Evolutionary conservation across 1,140 invertebrate species (phyloP).

Genomic region (Wiebesia pumilae): DNA sequence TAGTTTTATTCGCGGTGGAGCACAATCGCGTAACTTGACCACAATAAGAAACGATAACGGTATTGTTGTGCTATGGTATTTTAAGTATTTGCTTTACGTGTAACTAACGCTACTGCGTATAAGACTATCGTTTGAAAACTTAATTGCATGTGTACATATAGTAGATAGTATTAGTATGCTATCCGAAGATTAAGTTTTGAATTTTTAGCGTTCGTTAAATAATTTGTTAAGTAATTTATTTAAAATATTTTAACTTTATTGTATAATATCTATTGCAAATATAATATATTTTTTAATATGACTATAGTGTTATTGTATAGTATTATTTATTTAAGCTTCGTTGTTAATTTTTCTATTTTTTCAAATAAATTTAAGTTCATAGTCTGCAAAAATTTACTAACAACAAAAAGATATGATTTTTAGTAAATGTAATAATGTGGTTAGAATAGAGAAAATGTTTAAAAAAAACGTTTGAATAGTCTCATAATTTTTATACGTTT

Average conservation of each 20-base stretch:
- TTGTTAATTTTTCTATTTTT: too few species aligned
- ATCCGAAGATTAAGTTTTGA: neutral
- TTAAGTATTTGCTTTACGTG: conserved; percentile 1
- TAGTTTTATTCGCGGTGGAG: neutral
- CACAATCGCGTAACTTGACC: neutral
- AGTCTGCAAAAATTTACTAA: too few species aligned
- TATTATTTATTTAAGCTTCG: too few species aligned
- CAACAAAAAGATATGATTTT: too few species aligned
- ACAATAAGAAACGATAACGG: conserved; percentile 10
- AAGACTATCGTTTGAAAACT: neutral
- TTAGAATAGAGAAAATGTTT: too few species aligned
- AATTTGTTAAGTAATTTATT: neutral
- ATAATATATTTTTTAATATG: too few species aligned
- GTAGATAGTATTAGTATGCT: neutral
- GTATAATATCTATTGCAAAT: neutral
- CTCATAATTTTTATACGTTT: too few species aligned
- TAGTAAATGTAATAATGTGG: too few species aligned
- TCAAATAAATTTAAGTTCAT: too few species aligned
- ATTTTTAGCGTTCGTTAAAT: neutral
- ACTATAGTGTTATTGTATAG: too few species aligned
- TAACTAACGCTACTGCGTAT: conserved; percentile 1
- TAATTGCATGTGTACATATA: neutral
- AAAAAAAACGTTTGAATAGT: too few species aligned
- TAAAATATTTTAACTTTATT: neutral
- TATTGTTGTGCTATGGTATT: conserved; percentile 5